Evolutionary conservation across 2,113 vertebrate genomes (phyloP), one percentile per base, ranked within the genome.

Genomic region (Polyodon spathula): DNA sequence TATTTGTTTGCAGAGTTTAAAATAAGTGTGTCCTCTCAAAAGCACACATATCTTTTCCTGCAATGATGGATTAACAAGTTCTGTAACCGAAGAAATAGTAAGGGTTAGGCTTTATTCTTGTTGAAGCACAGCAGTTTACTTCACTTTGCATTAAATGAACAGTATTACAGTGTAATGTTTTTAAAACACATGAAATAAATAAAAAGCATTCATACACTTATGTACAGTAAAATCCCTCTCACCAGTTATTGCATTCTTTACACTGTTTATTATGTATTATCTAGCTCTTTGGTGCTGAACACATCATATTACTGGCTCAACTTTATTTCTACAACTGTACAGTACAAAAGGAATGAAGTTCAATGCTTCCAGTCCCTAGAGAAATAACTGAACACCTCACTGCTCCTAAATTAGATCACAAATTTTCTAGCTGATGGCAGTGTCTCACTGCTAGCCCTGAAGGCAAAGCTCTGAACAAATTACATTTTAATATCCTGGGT

Each of bases 401-500:
- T 88, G 82, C 83, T 69, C 83, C 76, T 80, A 83, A 87, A 90
- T 89, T 83, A 90, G 82, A 87, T 85, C 82, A 84, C 82, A 85
- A 73, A 82, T 89, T 86, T 86, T 79, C 83, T 83, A 75, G 75
- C 79, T 88, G 75, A 76, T 84, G 75, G 81, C 79, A 83, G 78
- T 77, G 75, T 79, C 82, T 85, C 61, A 40, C 62, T 69, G 69
- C 66, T 81, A 67, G 73, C 71, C 75, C 81, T 66, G 57, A 80
- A 85, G 86, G 83, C 81, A 80, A 74, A 84, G 79, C 74, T 78
- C 77, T 74, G 81, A 78, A 66, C 81, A 86, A 81, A 84, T 84
- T 78, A 70, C 4, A 2, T 82, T 83, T 85, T 82, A 74, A 79
- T 80, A 66, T 76, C 75, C 43, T 40, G 67, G 71, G 65, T 70